Evolutionary conservation across 2,797 vertebrate species (phyloP).

Genomic region (Champsocephalus esox): DNA sequence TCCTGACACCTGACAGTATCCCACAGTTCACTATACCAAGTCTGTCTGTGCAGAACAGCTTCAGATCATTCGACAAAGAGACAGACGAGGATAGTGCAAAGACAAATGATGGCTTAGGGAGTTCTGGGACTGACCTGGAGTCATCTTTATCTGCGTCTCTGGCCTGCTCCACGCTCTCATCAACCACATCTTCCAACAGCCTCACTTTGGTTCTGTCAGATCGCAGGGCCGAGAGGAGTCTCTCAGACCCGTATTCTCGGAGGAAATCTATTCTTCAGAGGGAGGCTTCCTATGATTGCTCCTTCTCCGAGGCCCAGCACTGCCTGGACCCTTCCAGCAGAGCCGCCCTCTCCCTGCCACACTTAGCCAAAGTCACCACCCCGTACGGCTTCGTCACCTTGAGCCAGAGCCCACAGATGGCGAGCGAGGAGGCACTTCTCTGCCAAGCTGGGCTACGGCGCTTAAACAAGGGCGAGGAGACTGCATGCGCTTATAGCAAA

Average conservation of each 20-base stretch:
- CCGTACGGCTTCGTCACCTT: slow-evolving; percentile 86
- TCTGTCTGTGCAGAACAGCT: slow-evolving; percentile 50
- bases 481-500: slow-evolving; percentile 1
- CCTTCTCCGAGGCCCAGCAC: slow-evolving; percentile 61
- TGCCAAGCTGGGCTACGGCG: slow-evolving; percentile 67
- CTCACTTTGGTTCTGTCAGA: slow-evolving; percentile 32
- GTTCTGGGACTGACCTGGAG: slow-evolving; percentile 25
- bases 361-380: slow-evolving; percentile 87
- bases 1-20: slow-evolving; percentile 83
- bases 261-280: slow-evolving; percentile 52
- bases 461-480: slow-evolving; percentile 45
- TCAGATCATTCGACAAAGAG: slow-evolving; percentile 44
- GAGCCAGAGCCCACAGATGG: slow-evolving; percentile 87
- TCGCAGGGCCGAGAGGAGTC: slow-evolving; percentile 60
- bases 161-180: slow-evolving; percentile 35
- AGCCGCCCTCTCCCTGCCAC: slow-evolving; percentile 85
- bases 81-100: slow-evolving; percentile 36
- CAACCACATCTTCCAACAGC: slow-evolving; percentile 56
- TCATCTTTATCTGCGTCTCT: slow-evolving; percentile 18
- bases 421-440: slow-evolving; percentile 88
- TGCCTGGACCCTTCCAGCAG: slow-evolving; percentile 82
- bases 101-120: slow-evolving; percentile 38
- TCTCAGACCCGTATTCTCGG: slow-evolving; percentile 62
- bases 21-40: slow-evolving; percentile 85
- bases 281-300: slow-evolving; percentile 41